A percentile compares a stretch with the other conserved stretches of the same genome.
Evolutionary conservation across 2,113 vertebrate genomes (phyloP).

Genomic region (Heterotilapia buettikoferi): DNA sequence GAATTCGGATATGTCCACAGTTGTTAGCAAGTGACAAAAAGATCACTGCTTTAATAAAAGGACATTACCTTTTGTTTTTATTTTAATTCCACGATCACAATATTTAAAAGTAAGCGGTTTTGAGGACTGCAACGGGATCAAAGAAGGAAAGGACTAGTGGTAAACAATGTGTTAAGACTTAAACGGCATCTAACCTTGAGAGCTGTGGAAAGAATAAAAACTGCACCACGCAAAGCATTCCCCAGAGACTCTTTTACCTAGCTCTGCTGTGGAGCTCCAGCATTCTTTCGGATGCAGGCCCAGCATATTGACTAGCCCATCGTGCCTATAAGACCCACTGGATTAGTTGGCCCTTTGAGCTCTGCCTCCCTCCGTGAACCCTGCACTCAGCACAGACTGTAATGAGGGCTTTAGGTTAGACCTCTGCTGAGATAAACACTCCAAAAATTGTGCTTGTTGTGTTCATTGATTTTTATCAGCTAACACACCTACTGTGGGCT

Average conservation of each 20-base stretch:
- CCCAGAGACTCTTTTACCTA: conserved; percentile 55
- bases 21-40: neutral
- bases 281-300: conserved; percentile 56
- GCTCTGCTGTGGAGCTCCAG: conserved; percentile 35
- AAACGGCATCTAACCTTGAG: conserved; percentile 54
- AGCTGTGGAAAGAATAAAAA: conserved; percentile 49
- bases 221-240: conserved; percentile 44
- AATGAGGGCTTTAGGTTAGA: conserved; percentile 59
- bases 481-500: neutral
- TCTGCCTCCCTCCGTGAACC: conserved; percentile 42
- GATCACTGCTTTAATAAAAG: neutral
- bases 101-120: neutral
- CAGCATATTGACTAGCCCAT: conserved; percentile 64
- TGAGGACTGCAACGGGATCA: neutral
- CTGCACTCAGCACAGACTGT: conserved; percentile 50
- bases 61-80: neutral
- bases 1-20: neutral
- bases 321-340: conserved; percentile 65
- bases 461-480: conserved; percentile 55
- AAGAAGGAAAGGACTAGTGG: neutral
- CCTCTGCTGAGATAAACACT: conserved; percentile 58
- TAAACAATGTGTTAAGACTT: conserved; percentile 38
- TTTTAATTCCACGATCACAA: neutral
- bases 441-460: conserved; percentile 36
- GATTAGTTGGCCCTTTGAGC: conserved; percentile 63